Evolutionary conservation across 2,888 invertebrate genomes (phyloP).

Genomic region (Tanypteryx hageni): DNA sequence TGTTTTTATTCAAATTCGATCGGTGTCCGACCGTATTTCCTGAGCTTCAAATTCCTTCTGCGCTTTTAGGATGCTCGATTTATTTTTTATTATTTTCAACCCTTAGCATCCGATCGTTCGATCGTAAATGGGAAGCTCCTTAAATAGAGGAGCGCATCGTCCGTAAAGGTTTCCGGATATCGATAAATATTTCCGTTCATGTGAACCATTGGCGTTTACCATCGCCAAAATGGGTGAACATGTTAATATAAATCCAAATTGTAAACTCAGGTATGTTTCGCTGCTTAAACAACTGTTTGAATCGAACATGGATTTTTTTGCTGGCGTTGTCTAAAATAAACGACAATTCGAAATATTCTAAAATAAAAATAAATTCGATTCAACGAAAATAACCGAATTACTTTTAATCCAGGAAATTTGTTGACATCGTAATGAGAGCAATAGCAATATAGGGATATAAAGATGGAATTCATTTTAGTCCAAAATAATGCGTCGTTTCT

Average conservation of each 20-base stretch:
- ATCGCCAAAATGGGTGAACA: neutral
- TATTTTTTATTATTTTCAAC: constrained; percentile 2
- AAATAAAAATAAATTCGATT: too few relatives aligned
- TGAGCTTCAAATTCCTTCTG: neutral
- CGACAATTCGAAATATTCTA: too few relatives aligned
- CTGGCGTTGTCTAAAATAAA: too few relatives aligned
- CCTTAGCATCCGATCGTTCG: neutral
- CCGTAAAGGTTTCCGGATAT: constrained; percentile 34
- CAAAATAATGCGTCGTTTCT: too few relatives aligned
- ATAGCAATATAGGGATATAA: too few relatives aligned
- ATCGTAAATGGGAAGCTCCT: constrained; percentile 31
- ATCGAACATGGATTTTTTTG: neutral
- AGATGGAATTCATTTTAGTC: too few relatives aligned
- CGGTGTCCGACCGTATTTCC: constrained; percentile 15
- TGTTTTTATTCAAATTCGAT: constrained; percentile 57
- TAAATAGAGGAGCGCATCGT: constrained; percentile 22
- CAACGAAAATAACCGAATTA: too few relatives aligned
- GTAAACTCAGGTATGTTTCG: neutral
- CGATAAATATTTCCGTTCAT: constrained; percentile 19
- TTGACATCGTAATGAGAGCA: too few relatives aligned
- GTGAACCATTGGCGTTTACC: neutral
- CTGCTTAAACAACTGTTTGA: neutral
- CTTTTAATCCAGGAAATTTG: too few relatives aligned
- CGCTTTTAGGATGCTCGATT: neutral
- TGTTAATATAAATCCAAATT: neutral